Evolutionary conservation across 1,140 invertebrate genomes (phyloP).

Genomic region (Drosophila truncata): DNA sequence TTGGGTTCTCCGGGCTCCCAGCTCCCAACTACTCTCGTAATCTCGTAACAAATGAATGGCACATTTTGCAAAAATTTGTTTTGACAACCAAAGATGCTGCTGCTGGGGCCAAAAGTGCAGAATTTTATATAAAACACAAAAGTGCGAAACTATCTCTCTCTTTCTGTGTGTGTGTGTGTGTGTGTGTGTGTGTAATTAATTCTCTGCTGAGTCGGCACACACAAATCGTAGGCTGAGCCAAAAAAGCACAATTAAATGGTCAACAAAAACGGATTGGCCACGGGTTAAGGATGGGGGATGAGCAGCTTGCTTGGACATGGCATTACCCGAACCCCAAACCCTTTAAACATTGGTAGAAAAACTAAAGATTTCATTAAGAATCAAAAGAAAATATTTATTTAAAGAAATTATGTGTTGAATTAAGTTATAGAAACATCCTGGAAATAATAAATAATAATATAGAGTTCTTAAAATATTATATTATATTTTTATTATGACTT

Average conservation of each 20-base stretch:
- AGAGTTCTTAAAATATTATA: neutral
- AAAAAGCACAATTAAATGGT: slow-evolving; percentile 75
- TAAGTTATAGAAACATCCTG: too few species aligned
- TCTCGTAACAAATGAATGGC: slow-evolving; percentile 78
- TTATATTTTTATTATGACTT: neutral
- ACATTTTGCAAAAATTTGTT: slow-evolving; percentile 77
- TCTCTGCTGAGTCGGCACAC: slow-evolving; percentile 70
- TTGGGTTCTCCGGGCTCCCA: neutral
- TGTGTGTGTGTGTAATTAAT: slow-evolving; percentile 67
- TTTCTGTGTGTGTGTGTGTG: slow-evolving; percentile 40
- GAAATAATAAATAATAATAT: too few species aligned
- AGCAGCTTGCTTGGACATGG: slow-evolving; percentile 19
- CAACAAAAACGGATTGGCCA: slow-evolving; percentile 39
- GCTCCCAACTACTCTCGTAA: slow-evolving; percentile 34
- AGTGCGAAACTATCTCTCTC: slow-evolving; percentile 67
- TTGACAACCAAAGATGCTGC: slow-evolving; percentile 66
- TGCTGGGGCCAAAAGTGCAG: slow-evolving; percentile 38
- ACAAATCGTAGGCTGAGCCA: slow-evolving; percentile 36
- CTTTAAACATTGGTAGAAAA: slow-evolving; percentile 11
- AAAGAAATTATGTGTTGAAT: neutral
- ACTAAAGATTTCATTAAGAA: too few species aligned
- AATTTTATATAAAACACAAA: slow-evolving; percentile 66
- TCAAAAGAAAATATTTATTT: neutral
- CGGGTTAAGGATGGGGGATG: neutral
- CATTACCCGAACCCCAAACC: neutral